Base-by-base conservation (phyloP, 1,140 invertebrate genomes). In the Trichonephila inaurata region DNA sequence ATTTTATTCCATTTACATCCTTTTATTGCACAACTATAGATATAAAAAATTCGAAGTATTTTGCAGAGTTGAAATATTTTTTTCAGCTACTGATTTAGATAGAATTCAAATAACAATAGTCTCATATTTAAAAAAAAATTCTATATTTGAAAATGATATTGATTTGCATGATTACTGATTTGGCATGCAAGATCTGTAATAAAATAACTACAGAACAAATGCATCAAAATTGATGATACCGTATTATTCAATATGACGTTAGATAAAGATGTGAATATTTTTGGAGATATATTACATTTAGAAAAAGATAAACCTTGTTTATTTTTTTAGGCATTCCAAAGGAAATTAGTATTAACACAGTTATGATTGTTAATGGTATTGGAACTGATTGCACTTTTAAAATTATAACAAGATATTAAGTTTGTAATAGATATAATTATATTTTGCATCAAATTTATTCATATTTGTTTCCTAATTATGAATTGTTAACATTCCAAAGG, bases 1-100 rank as follows among this genome's bases (percentile, higher is more conserved):
- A 83, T 58, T 58, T 51, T 83, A 83, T 51, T 51, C 6, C 82
- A 60, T 64, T 16, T 24, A 58, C 44, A 85, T 66, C 19, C 51
- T 85, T 85, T 85, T 61, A 85, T 85, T 85, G 83, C 83, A 85
- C 83, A 85, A 85, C n/a, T 85, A 85, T 21, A 77, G 83, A 58
- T 58, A 12, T 85, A 61, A 51, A 40, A 51, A 60, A 58, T 51
- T 85, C 18, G 60, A 61, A 85, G 51, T 85, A 85, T 85, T 85
- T 85, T 85, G 51, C n/a, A 85, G 51, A 85, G 83, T 60, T 14
- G 44, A 16, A 85, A 85, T 85, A 85, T 85, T 85, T 77, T 77
- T 85, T 85, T 24, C 58, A 85, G 21, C 24, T 58, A 8, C 51
- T 18, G 16, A 85, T 85, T 33, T 77, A 77, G 72, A 77, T 77